Evolutionary conservation across 2,888 invertebrate species (phyloP), one percentile per base, ranked within the genome.

Genomic region (Gnatocerus cornutus): DNA sequence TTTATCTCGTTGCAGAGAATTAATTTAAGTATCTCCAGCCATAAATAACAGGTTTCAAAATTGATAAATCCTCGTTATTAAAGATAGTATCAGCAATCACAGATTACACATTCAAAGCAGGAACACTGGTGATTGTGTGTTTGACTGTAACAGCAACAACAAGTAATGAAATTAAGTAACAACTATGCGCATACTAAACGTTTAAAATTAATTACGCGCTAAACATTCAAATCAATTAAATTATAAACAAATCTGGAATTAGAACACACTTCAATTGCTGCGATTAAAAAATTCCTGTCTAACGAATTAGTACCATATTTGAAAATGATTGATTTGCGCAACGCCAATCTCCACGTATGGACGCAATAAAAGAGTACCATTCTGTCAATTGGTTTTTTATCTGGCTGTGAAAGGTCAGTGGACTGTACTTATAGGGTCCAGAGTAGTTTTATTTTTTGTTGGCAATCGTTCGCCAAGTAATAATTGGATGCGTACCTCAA

Each of bases 401-500:
- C 27, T 30, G 12, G 5, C 30, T 12, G 29, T 16, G n/a, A 61
- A 48, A 61, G 61, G 61, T 61, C 61, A 61, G 10, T 50, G 61
- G 48, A 61, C 48, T 50, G 50, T 37, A 61, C 53, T 39, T 63
- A 29, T 63, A 53, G 52, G 43, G 53, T 41, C 37, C 50, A 12
- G 30, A 50, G 45, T 27, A 10, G 48, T 61, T 27, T 50, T 50
- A 52, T 52, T 63, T 63, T 61, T 63, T 63, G 50, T 16, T 50
- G 61, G 61, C 50, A 61, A 48, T 61, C 59, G 56, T 58, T 43
- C 16, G 61, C 37, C 48, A 33, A 48, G 61, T 7, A 64, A 64
- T 64, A 64, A 64, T 64, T 45, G 53, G 53, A 53, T 64, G 64
- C 64, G 64, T 64, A 53, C 45, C 53, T 64, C 48, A 64, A 64